A percentile compares a stretch with the other conserved stretches of the same genome.
These are phyloP conservation scores for Megathymus violae DNA, from an alignment of 1,140 invertebrate species.

Conservation along the genomic window DNA sequence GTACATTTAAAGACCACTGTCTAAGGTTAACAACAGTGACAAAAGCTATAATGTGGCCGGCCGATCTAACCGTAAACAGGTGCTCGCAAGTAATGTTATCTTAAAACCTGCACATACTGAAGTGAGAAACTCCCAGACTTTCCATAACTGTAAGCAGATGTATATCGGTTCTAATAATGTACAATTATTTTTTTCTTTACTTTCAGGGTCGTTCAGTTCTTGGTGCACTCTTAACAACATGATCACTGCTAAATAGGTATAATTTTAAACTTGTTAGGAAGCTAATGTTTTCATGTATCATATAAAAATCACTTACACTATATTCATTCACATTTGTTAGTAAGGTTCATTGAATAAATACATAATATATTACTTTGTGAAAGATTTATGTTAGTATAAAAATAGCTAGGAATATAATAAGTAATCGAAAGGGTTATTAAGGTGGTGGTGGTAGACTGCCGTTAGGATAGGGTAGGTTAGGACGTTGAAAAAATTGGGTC, in stretches of 20 bases:
- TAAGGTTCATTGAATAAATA: background rate
- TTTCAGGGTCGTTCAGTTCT: conserved; percentile 12
- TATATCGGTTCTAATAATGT: too few species aligned
- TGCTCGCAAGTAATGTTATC: too few species aligned
- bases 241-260: background rate
- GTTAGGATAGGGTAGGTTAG: background rate
- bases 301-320: background rate
- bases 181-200: background rate
- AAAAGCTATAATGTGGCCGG: too few species aligned
- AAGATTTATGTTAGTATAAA: too few species aligned
- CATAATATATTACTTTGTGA: background rate
- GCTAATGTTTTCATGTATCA: background rate
- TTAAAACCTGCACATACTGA: too few species aligned
- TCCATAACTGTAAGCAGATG: too few species aligned
- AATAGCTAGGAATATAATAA: too few species aligned
- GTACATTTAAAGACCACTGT: too few species aligned
- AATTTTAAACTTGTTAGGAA: background rate
- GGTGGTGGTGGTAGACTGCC: too few species aligned
- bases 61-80: too few species aligned
- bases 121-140: too few species aligned
- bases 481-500: background rate
- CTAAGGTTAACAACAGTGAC: too few species aligned
- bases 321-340: background rate
- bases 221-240: background rate
- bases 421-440: background rate